Conservation (phyloP, 2,888 invertebrate genomes). For the Digitonthophagus gazella region DNA sequence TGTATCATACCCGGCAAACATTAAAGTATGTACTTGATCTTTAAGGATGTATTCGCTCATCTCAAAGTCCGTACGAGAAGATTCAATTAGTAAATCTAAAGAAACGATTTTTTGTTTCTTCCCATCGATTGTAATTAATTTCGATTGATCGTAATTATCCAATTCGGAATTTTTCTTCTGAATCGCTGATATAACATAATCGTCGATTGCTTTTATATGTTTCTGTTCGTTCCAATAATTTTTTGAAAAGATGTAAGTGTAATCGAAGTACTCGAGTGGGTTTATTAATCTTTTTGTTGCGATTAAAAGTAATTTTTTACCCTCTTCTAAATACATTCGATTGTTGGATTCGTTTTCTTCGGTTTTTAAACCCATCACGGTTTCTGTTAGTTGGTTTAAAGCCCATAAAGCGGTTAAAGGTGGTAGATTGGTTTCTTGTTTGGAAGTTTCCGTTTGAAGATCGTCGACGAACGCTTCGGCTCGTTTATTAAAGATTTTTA, state of each 20-base stretch:
- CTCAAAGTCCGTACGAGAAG: not conserved
- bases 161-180: conserved; percentile 52
- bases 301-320: conserved; percentile 23
- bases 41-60: conserved; percentile 37
- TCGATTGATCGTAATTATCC: not conserved
- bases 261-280: conserved; percentile 27
- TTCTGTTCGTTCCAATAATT: conserved; percentile 26
- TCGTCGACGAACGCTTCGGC: conserved; percentile 47
- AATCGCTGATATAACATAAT: conserved; percentile 63
- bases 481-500: conserved; percentile 49
- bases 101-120: conserved; percentile 20
- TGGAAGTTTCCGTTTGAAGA: conserved; percentile 22
- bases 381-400: conserved; percentile 39
- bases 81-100: conserved; percentile 24
- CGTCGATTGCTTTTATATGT: conserved; percentile 39
- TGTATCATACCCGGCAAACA: conserved; percentile 46
- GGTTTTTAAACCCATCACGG: conserved; percentile 30
- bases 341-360: conserved; percentile 12
- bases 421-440: conserved; percentile 48
- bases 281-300: conserved; percentile 27
- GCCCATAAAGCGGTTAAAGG: conserved; percentile 47
- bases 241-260: conserved; percentile 26
- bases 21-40: conserved; percentile 55
- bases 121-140: conserved; percentile 11
- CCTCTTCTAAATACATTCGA: conserved; percentile 24